phyloP scores from a whole-genome alignment of 53 echinoderm and acorn worm genomes.

The Patiria pectinifera region DNA sequence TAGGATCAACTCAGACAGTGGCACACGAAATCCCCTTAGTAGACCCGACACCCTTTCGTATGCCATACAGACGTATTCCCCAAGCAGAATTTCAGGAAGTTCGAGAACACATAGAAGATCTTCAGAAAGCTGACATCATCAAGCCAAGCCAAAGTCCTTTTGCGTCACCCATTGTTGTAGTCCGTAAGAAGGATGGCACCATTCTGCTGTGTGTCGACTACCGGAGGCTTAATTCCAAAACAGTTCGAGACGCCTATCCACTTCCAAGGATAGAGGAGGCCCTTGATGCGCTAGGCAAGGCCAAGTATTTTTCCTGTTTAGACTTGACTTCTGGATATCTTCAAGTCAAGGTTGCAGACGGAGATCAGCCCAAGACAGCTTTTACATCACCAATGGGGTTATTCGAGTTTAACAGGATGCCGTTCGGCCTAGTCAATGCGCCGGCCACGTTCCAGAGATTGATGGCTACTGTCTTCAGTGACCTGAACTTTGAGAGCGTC shows the following conservation, averaged over 20 bases:
- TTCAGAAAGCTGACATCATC: conserved; percentile 28
- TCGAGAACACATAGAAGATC: conserved; percentile 16
- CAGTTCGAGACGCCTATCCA: conserved; percentile 49
- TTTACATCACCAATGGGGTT: too few relatives aligned
- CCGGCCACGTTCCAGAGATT: conserved; percentile 33
- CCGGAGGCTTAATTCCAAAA: conserved; percentile 25
- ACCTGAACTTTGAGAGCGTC: too few relatives aligned
- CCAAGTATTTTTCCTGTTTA: conserved; percentile 43
- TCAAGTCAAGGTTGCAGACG: conserved; percentile 11
- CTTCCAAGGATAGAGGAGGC: conserved; percentile 55
- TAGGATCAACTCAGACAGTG: conserved; percentile 19
- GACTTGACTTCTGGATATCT: conserved; percentile 56
- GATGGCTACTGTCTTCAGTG: too few relatives aligned
- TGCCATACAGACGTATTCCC: conserved; percentile 53
- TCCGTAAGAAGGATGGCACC: conserved; percentile 53
- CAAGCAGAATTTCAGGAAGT: conserved; percentile 46
- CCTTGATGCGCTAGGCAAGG: conserved; percentile 40
- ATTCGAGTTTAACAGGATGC: too few relatives aligned
- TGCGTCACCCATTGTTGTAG: too few relatives aligned
- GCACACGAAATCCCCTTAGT: conserved; percentile 43
- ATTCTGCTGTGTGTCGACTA: conserved; percentile 56
- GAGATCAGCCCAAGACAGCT: conserved; percentile 33
- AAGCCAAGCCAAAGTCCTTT: conserved; percentile 9
- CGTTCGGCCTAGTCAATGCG: conserved; percentile 10
- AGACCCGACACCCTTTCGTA: conserved; percentile 40